Evolutionary conservation across 2,888 invertebrate genomes (phyloP), one percentile per base, ranked within the genome.

Genomic region (Stenodema calcarata): DNA sequence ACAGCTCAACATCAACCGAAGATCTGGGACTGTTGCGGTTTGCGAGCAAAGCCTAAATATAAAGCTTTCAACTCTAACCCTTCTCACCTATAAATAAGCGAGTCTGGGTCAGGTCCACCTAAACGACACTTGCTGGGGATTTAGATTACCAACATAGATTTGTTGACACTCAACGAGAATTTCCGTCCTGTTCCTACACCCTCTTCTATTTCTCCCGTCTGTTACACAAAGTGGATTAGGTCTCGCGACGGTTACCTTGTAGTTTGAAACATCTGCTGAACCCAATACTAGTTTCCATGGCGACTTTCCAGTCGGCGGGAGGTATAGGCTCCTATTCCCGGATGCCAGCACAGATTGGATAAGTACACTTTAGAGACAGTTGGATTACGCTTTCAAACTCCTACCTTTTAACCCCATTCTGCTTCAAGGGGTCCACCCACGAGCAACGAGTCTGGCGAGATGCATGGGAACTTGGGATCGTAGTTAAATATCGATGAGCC

Each of bases 21-120:
- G 54, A 54, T 54, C 62, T 23, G 23, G 23, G 9, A 47, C 47
- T 16, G 47, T 47, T 2, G 47, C 47, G 62, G 62, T 23, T 62
- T 1, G 62, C 62, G 62, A 62, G 62, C n/a, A 7, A 18, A 47
- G 12, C 30, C 73, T 41, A 73, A 73, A 73, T 73, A 73, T 73
- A 73, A 73, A 73, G 30, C 73, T 73, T 35, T 35, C 41, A 73
- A 73, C 73, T 73, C 35, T 18, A 41, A 41, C 73, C 73, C 73
- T 73, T 35, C 73, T 73, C 35, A 41, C 41, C 73, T 73, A 73
- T 73, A 73, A 73, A 73, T 73, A 73, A 30, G n/a, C 73, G 41
- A 73, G 35, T 73, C 73, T 73, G 73, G 73, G 73, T 73, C 73
- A 73, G 73, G 27, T 73, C 62, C 73, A 73, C 73, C 73, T 41